Evolutionary conservation across 2,113 vertebrate species (phyloP).

Genomic region (Aix galericulata): DNA sequence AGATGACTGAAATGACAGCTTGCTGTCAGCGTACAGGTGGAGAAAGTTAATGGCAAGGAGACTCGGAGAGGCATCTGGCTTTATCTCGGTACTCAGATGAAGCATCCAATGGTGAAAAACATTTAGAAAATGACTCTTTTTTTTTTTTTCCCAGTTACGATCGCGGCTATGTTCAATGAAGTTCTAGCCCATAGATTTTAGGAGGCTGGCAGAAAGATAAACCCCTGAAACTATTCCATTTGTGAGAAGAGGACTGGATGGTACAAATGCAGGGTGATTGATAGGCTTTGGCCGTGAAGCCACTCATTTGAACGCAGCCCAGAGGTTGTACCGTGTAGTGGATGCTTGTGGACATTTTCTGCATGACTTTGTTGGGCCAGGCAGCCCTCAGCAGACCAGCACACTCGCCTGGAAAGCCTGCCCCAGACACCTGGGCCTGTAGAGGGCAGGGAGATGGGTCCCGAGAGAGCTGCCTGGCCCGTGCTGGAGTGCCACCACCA

Average conservation of each 20-base stretch:
- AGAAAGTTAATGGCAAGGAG: neutral
- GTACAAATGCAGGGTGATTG: neutral
- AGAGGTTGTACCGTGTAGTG: neutral
- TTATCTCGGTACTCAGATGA: neutral
- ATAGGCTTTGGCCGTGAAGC: neutral
- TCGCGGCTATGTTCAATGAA: neutral
- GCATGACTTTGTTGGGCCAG: neutral
- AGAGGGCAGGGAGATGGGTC: neutral
- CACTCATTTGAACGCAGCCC: neutral
- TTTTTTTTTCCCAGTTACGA: neutral
- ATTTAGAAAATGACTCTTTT: neutral
- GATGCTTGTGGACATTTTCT: neutral
- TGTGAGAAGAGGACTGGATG: neutral
- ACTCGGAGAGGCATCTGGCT: neutral
- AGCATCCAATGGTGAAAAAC: neutral
- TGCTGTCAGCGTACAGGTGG: neutral
- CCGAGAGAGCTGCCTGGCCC: neutral
- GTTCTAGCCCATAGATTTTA: neutral
- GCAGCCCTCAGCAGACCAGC: neutral
- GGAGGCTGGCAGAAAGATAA: neutral
- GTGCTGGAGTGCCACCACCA: neutral
- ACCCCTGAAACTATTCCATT: neutral
- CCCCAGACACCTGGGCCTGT: neutral
- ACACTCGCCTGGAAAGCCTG: neutral
- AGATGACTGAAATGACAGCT: neutral